These are phyloP conservation scores for Porites australiensis DNA, from an alignment of 64 coral and sea anemone genomes.

Conservation along the genomic window DNA sequence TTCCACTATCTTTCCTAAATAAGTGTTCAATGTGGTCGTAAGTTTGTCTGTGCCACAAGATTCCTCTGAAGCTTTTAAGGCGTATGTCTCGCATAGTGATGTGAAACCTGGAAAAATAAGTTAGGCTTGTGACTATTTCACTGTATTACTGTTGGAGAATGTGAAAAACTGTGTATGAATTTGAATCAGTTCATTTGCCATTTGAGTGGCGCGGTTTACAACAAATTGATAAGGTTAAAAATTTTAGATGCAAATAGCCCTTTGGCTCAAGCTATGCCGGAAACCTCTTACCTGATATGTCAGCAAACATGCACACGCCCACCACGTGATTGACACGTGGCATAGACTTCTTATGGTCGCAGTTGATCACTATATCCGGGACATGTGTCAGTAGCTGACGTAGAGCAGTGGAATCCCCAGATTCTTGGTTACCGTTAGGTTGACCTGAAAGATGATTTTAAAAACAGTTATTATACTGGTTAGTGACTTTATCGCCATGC, in stretches of 20 bases:
- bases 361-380: constrained; percentile 93
- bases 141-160: background rate
- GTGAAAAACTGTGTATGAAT: background rate
- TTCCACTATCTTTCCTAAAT: constrained; percentile 97
- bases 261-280: too few relatives aligned
- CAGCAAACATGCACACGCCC: constrained; percentile 94
- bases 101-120: constrained; percentile 81
- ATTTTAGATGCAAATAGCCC: too few relatives aligned
- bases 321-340: constrained; percentile 79
- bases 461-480: background rate
- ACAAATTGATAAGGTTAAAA: too few relatives aligned
- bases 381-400: constrained; percentile 96
- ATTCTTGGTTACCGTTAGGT: background rate
- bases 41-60: constrained; percentile 94
- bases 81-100: constrained; percentile 91
- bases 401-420: constrained; percentile 61
- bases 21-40: constrained; percentile 89
- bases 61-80: constrained; percentile 51
- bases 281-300: constrained; percentile 84
- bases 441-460: background rate
- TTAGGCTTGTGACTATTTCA: background rate
- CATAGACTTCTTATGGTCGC: constrained; percentile 85
- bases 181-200: too few relatives aligned
- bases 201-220: too few relatives aligned
- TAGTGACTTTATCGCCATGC: too few relatives aligned